Base-by-base conservation (phyloP, 2,113 vertebrate genomes). In the Odontesthes bonariensis region DNA sequence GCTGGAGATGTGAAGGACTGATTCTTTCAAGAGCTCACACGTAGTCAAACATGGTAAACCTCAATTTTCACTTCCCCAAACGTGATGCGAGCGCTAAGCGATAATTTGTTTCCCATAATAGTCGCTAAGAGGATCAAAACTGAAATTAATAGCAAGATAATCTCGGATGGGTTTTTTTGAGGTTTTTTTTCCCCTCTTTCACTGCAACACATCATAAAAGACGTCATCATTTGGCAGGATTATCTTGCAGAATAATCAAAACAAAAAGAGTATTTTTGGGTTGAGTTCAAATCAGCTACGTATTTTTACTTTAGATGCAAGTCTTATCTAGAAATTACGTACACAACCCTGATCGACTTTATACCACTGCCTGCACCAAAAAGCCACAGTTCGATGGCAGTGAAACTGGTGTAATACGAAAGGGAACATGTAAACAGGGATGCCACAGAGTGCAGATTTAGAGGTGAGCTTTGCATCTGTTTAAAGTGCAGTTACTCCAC, bases 391-490 rank as follows among this genome's bases (percentile, higher is more conserved):
- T 46, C 23, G 66, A 63, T 5, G 56, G 47, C 13, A 10, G 19
- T 33, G 61, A 44, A 31, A 35, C 33, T 10, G 64, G 12, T 38
- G 63, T 42, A 60, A 73, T 8, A 54, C 5, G 51, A 77, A 81
- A 52, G 46, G 53, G 75, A 63, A 70, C 54, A 23, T 38, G 70
- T 46, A 76, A 87, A 90, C 83, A 88, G 70, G 60, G 71, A 52
- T 8, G 63, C 67, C 74, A 73, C 74, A 38, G 58, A 62, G 9
- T 23, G 49, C 35, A 72, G 89, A 65, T 82, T 76, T 70, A 55
- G 69, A 76, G 33, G 42, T 69, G 74, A 92, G 86, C 85, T 87
- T 81, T 87, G 76, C 79, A 76, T 87, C 77, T 80, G 79, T 79
- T 90, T 81, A 80, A 75, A 87, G 78, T 12, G 13, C 72, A 19